Conservation (phyloP, 37 sponge, comb jelly and placozoan genomes). For the Spongia lamella region DNA sequence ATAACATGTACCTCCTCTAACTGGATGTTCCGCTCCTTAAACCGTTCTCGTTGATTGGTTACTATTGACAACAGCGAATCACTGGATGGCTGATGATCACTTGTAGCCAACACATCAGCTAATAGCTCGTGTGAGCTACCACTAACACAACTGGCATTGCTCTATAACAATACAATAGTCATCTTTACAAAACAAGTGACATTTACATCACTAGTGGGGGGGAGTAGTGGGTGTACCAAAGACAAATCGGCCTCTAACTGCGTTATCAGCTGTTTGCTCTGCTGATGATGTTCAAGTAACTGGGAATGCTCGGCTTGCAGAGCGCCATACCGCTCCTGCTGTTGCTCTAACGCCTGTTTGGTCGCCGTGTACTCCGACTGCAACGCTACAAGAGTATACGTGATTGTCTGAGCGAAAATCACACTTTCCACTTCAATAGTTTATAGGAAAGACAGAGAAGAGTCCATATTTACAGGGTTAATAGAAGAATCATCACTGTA, state of each 20-base stretch:
- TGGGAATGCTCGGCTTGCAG: slow-evolving; percentile 48
- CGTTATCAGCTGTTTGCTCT: slow-evolving; percentile 61
- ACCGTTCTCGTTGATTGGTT: slow-evolving; percentile 91
- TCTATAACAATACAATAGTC: too few relatives aligned
- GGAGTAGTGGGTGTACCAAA: slow-evolving; percentile 61
- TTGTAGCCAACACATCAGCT: too few relatives aligned
- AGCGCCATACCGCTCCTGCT: not conserved
- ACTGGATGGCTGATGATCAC: too few relatives aligned
- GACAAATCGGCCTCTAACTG: slow-evolving; percentile 84
- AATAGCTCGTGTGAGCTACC: not conserved
- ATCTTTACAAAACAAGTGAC: too few relatives aligned
- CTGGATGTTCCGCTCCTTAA: slow-evolving; percentile 80
- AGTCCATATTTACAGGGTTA: too few relatives aligned
- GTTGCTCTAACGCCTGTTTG: not conserved
- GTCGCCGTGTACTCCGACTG: slow-evolving; percentile 1
- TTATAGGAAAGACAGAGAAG: too few relatives aligned
- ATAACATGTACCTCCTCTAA: slow-evolving; percentile 72
- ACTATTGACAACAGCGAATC: slow-evolving; percentile 89
- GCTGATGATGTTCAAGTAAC: slow-evolving; percentile 30
- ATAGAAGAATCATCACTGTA: too few relatives aligned
- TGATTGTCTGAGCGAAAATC: too few relatives aligned
- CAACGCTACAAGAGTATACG: slow-evolving; percentile 42
- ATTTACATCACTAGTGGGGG: slow-evolving; percentile 9
- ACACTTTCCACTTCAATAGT: too few relatives aligned
- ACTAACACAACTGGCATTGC: not conserved